Percentiles rank a stretch among this genome's conserved stretches.
Evolutionary conservation across 2,113 vertebrate species (phyloP).

Genomic region (Regulus satrapa): DNA sequence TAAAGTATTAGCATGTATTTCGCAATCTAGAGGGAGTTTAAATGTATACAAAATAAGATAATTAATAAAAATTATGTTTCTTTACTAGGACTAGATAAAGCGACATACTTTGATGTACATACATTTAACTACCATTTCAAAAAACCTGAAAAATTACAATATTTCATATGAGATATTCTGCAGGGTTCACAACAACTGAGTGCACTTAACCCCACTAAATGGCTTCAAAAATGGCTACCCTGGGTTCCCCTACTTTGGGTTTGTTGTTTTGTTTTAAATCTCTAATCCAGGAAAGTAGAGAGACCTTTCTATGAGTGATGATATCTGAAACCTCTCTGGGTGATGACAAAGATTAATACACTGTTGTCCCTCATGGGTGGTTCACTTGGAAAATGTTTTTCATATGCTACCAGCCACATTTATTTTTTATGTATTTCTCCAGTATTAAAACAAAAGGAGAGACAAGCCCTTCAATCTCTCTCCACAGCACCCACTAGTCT

Average conservation of each 20-base stretch:
- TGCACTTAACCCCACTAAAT: not conserved
- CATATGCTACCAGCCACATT: not conserved
- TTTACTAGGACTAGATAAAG: not conserved
- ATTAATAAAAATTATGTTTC: not conserved
- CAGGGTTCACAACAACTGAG: not conserved
- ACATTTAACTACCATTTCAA: not conserved
- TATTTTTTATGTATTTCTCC: not conserved
- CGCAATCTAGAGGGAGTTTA: not conserved
- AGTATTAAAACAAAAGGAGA: not conserved
- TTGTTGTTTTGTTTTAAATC: not conserved
- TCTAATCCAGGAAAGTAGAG: not conserved
- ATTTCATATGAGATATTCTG: not conserved
- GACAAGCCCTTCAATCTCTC: not conserved
- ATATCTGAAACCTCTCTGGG: not conserved
- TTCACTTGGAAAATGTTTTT: not conserved
- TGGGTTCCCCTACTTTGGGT: not conserved
- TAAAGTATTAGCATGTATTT: not conserved
- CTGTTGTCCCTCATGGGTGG: not conserved
- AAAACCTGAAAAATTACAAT: not conserved
- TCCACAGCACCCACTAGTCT: not conserved
- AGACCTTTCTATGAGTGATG: not conserved
- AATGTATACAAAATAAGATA: not conserved
- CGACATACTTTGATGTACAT: not conserved
- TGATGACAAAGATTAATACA: not conserved
- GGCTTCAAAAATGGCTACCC: not conserved